Conservation (phyloP, 2,888 invertebrate genomes). For the Flexamia atlantica region DNA sequence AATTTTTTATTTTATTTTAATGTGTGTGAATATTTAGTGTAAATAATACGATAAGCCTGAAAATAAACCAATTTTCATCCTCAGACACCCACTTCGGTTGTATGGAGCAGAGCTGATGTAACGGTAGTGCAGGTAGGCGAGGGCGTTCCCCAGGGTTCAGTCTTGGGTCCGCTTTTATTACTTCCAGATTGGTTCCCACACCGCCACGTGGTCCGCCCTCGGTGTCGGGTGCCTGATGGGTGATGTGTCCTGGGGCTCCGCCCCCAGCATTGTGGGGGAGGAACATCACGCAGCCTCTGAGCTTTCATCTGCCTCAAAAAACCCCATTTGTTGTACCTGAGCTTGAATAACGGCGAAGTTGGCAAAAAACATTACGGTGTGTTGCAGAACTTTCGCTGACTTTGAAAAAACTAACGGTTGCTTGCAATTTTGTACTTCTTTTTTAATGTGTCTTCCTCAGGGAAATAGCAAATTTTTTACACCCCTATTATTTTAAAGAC, state of each 20-base stretch:
- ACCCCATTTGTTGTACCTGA: slow-evolving; percentile 21
- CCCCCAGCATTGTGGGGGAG: slow-evolving; percentile 37
- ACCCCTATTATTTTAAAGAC: too few species aligned
- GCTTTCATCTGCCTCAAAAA: not conserved
- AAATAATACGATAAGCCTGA: too few species aligned
- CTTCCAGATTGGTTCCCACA: slow-evolving; percentile 54
- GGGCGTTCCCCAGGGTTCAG: slow-evolving; percentile 46
- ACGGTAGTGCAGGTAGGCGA: slow-evolving; percentile 46
- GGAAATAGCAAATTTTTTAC: too few species aligned
- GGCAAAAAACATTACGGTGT: not conserved
- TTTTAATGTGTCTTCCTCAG: too few species aligned
- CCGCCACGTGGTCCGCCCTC: slow-evolving; percentile 45
- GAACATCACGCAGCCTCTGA: slow-evolving; percentile 2
- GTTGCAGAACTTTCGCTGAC: too few species aligned
- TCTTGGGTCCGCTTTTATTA: slow-evolving; percentile 51
- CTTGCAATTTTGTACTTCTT: too few species aligned
- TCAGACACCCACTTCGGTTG: not conserved
- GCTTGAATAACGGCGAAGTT: not conserved
- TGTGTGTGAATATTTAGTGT: too few species aligned
- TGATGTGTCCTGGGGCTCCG: slow-evolving; percentile 13
- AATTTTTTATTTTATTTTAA: too few species aligned
- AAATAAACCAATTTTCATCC: not conserved
- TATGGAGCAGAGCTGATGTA: not conserved
- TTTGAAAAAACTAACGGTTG: too few species aligned
- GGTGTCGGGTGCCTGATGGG: slow-evolving; percentile 14